Evolutionary conservation across 2,888 invertebrate genomes (phyloP).

Genomic region (Heliconius charithonia): DNA sequence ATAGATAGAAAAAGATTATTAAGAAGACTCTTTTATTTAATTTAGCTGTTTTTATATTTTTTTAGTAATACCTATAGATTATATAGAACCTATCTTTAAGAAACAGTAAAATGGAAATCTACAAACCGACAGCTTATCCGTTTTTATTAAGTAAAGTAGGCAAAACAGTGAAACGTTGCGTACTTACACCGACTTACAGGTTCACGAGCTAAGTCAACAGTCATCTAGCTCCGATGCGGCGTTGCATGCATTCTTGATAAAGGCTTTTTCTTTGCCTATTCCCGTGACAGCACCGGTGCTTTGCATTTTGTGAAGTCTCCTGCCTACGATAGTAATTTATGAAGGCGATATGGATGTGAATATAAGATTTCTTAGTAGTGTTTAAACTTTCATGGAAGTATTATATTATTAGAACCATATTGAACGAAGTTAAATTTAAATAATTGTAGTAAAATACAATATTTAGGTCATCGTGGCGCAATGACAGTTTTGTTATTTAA

Average conservation of each 20-base stretch:
- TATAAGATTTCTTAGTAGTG: slow-evolving; percentile 7
- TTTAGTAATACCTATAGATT: background rate
- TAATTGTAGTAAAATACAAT: background rate
- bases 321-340: slow-evolving; percentile 33
- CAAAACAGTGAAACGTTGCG: slow-evolving; percentile 24
- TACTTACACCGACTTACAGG: slow-evolving; percentile 41
- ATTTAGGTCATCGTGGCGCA: too few relatives aligned
- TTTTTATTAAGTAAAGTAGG: slow-evolving; percentile 28
- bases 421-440: background rate
- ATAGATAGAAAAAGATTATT: too few relatives aligned
- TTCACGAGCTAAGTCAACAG: slow-evolving; percentile 69
- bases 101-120: background rate
- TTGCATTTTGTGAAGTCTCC: slow-evolving; percentile 50
- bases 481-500: too few relatives aligned
- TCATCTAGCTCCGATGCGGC: slow-evolving; percentile 70
- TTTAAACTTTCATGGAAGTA: background rate
- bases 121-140: background rate
- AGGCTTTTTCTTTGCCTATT: slow-evolving; percentile 53
- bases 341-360: slow-evolving; percentile 20
- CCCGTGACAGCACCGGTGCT: slow-evolving; percentile 45
- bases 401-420: background rate
- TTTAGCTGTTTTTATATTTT: background rate
- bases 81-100: too few relatives aligned
- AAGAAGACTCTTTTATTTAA: background rate
- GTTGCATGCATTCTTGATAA: slow-evolving; percentile 74